Percentiles rank a stretch among this genome's conserved stretches.
Evolutionary conservation across 1,140 invertebrate genomes (phyloP).

Genomic region (Brachionus angularis): DNA sequence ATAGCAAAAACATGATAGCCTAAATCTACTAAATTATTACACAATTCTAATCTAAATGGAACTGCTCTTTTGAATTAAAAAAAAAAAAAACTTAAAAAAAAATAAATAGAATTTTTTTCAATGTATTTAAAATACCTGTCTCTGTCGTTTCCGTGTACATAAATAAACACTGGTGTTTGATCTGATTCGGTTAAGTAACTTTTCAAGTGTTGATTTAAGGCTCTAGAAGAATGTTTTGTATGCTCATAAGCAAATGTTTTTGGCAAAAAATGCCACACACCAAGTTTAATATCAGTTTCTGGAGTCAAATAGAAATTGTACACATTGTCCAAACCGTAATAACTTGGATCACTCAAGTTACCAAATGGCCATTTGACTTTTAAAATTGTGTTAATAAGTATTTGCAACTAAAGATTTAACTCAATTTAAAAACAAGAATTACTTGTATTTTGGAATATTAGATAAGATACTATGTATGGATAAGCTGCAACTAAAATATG

Average conservation of each 20-base stretch:
- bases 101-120: no score
- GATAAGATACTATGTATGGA: no score
- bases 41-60: neutral
- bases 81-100: no score
- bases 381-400: no score
- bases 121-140: no score
- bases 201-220: neutral
- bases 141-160: conserved; percentile 37
- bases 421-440: no score
- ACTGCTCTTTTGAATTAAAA: no score
- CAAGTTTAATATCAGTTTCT: neutral
- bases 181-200: neutral
- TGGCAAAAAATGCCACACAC: conserved; percentile 39
- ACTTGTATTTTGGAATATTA: no score
- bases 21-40: conserved; percentile 5
- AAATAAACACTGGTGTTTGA: conserved; percentile 22
- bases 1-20: conserved; percentile 70
- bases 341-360: neutral
- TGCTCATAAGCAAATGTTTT: neutral
- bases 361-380: conserved; percentile 28
- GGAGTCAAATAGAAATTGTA: conserved; percentile 30
- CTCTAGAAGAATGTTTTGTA: neutral
- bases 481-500: no score
- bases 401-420: no score
- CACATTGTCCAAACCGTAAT: conserved; percentile 5